Percentiles rank a stretch among this genome's conserved stretches.
Conservation (phyloP, 2,888 invertebrate genomes). For the Dyspetes luteomarginatus region DNA sequence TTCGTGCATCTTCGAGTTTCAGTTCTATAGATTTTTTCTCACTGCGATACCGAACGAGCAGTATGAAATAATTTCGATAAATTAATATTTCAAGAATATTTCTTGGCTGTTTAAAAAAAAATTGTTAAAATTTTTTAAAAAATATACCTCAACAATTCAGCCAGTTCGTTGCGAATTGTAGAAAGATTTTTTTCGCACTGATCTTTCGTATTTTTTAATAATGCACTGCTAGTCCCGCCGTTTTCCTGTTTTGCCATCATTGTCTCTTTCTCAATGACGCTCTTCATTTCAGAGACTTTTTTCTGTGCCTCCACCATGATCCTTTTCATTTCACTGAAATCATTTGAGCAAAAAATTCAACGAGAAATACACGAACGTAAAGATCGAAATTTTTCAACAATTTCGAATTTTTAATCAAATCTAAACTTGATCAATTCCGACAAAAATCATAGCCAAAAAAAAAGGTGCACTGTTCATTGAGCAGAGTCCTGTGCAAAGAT, state of each 20-base stretch:
- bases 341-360: background rate
- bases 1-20: constrained; percentile 56
- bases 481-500: too few species aligned
- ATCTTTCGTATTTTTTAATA: constrained; percentile 43
- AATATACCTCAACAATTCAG: constrained; percentile 64
- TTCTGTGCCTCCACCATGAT: constrained; percentile 59
- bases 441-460: too few species aligned
- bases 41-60: too few species aligned
- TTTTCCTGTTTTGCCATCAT: background rate
- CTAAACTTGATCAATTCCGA: too few species aligned
- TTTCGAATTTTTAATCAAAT: too few species aligned
- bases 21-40: constrained; percentile 63
- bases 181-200: constrained; percentile 66
- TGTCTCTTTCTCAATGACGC: constrained; percentile 39
- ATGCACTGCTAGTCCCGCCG: background rate
- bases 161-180: constrained; percentile 51
- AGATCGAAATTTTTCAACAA: too few species aligned
- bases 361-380: too few species aligned
- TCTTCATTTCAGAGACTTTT: constrained; percentile 55
- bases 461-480: too few species aligned
- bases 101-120: background rate
- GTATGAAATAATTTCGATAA: too few species aligned
- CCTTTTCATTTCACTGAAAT: constrained; percentile 53
- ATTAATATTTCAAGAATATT: background rate
- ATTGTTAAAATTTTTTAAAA: too few species aligned